Conservation (phyloP, 1,140 invertebrate genomes). For the Brachionus asplanchnoidis region DNA sequence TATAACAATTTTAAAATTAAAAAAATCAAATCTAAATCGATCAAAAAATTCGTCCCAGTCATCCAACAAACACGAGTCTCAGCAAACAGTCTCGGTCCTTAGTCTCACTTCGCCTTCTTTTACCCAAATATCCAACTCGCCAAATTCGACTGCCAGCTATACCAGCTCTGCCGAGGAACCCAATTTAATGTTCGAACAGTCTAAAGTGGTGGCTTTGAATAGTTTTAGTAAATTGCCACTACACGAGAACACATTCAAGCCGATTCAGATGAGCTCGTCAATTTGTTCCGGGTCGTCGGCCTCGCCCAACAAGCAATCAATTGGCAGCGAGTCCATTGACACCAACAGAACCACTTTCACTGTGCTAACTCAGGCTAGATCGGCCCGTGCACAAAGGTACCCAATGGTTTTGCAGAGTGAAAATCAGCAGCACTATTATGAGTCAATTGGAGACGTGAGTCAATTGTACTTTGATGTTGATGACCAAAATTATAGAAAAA, state of each 20-base stretch:
- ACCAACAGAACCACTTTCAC: background rate
- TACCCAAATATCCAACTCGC: background rate
- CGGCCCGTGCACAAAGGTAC: background rate
- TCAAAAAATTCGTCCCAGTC: slow-evolving; percentile 3
- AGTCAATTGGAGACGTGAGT: slow-evolving; percentile 14
- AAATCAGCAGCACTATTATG: slow-evolving; percentile 33
- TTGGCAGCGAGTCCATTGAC: background rate
- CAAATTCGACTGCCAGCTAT: background rate
- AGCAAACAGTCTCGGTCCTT: slow-evolving; percentile 6
- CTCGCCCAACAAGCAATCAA: background rate
- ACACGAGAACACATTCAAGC: slow-evolving; percentile 22
- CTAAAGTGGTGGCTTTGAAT: background rate
- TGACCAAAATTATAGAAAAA: slow-evolving; percentile 12
- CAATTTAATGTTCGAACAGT: background rate
- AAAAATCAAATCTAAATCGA: background rate
- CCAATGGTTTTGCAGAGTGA: background rate
- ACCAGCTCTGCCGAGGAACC: background rate
- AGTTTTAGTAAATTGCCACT: slow-evolving; percentile 16
- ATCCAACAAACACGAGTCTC: background rate
- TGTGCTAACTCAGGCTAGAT: background rate
- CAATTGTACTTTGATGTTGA: slow-evolving; percentile 32
- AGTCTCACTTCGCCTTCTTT: background rate
- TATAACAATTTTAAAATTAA: slow-evolving; percentile 1
- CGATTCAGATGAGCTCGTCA: background rate
- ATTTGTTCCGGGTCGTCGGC: background rate